These are phyloP conservation scores for Heliocidaris erythrogramma DNA, from an alignment of 35 echinoderm and acorn worm genomes.

Conservation along the genomic window DNA sequence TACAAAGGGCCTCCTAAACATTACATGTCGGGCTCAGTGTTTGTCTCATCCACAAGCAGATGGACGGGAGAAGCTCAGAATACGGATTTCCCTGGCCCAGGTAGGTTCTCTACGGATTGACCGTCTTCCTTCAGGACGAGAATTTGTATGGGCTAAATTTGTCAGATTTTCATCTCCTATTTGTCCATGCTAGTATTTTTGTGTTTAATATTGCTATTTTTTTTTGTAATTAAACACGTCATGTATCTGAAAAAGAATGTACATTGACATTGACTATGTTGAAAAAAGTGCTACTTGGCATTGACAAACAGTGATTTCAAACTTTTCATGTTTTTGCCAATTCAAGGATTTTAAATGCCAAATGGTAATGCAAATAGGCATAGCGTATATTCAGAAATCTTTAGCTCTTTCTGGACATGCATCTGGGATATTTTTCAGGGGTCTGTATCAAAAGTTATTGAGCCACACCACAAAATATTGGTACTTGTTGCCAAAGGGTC, in stretches of 20 bases:
- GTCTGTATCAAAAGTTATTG: too few relatives aligned
- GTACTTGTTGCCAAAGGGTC: too few relatives aligned
- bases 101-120: slow-evolving; percentile 41
- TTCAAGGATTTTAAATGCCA: too few relatives aligned
- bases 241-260: not conserved
- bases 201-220: not conserved
- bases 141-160: not conserved
- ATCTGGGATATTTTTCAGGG: too few relatives aligned
- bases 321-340: too few relatives aligned
- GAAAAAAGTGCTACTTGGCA: not conserved
- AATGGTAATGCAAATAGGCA: too few relatives aligned
- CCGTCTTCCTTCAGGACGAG: not conserved
- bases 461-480: too few relatives aligned
- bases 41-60: slow-evolving; percentile 93
- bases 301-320: not conserved
- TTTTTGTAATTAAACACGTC: not conserved
- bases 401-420: too few relatives aligned
- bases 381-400: too few relatives aligned
- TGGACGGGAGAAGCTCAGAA: slow-evolving; percentile 70
- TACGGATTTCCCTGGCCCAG: slow-evolving; percentile 83
- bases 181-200: not conserved
- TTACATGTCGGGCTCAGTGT: slow-evolving; percentile 93
- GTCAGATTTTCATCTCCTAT: not conserved
- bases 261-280: not conserved
- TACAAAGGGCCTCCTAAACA: slow-evolving; percentile 89